Conservation (phyloP, 2,113 vertebrate genomes). For the Callionymus lyra region DNA sequence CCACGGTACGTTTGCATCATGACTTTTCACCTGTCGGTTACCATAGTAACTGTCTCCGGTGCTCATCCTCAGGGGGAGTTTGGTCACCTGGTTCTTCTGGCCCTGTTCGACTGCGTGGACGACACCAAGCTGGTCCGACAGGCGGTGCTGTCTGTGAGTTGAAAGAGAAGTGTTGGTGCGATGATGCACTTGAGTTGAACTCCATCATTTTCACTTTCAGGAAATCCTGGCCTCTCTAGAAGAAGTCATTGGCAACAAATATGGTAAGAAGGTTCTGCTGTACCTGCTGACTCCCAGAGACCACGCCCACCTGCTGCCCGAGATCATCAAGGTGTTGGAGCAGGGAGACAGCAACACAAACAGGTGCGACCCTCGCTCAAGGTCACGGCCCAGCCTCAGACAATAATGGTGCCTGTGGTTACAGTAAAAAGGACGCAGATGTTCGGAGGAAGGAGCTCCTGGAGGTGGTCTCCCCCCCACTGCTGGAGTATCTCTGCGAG, state of each 20-base stretch:
- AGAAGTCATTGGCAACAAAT: slow-evolving; percentile 78
- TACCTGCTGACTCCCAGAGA: slow-evolving; percentile 86
- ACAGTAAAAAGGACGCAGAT: slow-evolving; percentile 81
- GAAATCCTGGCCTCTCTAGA: slow-evolving; percentile 77
- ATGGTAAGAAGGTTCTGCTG: slow-evolving; percentile 84
- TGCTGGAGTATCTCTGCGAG: slow-evolving; percentile 73
- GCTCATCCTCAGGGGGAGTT: slow-evolving; percentile 78
- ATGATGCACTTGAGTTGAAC: too few relatives aligned
- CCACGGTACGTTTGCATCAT: slow-evolving; percentile 74
- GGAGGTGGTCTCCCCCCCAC: slow-evolving; percentile 75
- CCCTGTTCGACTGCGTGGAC: slow-evolving; percentile 90
- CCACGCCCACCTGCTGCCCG: slow-evolving; percentile 80
- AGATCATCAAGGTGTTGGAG: slow-evolving; percentile 80
- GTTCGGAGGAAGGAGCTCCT: slow-evolving; percentile 76
- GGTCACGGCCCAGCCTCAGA: too few relatives aligned
- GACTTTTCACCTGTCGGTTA: neutral
- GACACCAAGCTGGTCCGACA: slow-evolving; percentile 94
- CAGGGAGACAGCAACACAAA: slow-evolving; percentile 80
- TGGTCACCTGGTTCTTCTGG: slow-evolving; percentile 83
- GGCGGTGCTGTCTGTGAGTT: slow-evolving; percentile 80
- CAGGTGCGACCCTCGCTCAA: slow-evolving; percentile 62
- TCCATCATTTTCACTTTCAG: slow-evolving; percentile 45
- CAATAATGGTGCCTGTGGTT: too few relatives aligned
- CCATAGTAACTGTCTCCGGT: neutral
- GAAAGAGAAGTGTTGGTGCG: neutral